Evolutionary conservation across 2,888 invertebrate genomes (phyloP).

Genomic region (Lasioglossum zephyrum): DNA sequence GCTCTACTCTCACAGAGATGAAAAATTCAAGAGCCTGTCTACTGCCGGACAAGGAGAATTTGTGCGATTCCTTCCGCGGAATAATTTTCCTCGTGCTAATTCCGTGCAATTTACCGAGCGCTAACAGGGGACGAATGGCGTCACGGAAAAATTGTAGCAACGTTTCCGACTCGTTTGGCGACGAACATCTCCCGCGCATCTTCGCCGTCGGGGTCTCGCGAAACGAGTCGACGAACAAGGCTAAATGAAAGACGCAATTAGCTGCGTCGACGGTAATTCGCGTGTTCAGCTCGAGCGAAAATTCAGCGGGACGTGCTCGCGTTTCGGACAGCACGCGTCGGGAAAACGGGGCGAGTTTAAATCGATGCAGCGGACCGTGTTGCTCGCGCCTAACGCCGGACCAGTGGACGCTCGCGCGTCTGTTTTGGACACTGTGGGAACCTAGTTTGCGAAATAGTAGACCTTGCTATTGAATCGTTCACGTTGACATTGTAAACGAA

Average conservation of each 20-base stretch:
- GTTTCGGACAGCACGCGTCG: constrained; percentile 21
- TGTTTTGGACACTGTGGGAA: background rate
- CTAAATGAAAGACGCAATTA: constrained; percentile 21
- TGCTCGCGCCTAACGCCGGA: constrained; percentile 33
- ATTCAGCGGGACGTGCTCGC: constrained; percentile 6
- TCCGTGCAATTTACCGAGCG: constrained; percentile 41
- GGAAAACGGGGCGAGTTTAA: constrained; percentile 34
- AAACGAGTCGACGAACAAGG: background rate
- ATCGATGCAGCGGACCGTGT: constrained; percentile 39
- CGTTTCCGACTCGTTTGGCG: background rate
- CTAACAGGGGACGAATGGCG: background rate
- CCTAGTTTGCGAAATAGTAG: background rate
- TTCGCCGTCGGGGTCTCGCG: background rate
- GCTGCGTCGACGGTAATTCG: constrained; percentile 7
- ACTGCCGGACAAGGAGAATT: background rate
- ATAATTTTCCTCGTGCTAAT: background rate
- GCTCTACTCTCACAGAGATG: background rate
- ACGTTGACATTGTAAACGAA: background rate
- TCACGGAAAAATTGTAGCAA: background rate
- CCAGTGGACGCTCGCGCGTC: background rate
- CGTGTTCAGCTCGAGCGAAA: constrained; percentile 4
- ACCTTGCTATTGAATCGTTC: background rate
- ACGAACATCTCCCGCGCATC: background rate
- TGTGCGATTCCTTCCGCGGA: background rate
- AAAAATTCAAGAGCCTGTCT: constrained; percentile 1